Base-by-base conservation (phyloP, 2,113 vertebrate genomes). In the Stegastes partitus region DNA sequence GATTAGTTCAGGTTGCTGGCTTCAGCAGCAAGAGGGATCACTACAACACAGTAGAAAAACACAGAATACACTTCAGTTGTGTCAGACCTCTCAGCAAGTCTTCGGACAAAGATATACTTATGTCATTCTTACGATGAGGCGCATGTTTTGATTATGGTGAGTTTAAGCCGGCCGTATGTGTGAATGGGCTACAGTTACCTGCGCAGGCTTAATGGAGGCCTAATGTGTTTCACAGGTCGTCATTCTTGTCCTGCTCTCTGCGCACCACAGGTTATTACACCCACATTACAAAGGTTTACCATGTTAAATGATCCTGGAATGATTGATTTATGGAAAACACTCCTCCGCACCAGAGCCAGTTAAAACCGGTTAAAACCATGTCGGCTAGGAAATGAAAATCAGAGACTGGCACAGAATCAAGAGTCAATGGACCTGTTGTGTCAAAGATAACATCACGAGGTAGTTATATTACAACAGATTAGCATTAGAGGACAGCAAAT, bases 1-100 rank as follows among this genome's bases (percentile, higher is more conserved):
- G 89, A 93, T 91, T 91, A 88, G 89, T 82, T 91, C 89, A 90
- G 74, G 86, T 91, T 91, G 69, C 92, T 56, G 72, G 55, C 44
- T 55, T 78, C n/a, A 68, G 53, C 51, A 47, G 59, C 69, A 65
- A 74, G 44, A 71, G 23, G 73, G 72, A 76, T 81, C 74, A 42
- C 63, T 44, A 4, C 44, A 61, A 56, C 72, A 62, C 26, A 39
- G 19, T 44, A 87, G 66, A 65, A 81, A 87, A 75, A 87, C 69
- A 87, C 47, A 68, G 26, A 42, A 56, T 65, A 58, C 44, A n/a
- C 55, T 25, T 79, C 14, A 45, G 45, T 42, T 23, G 61, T 72
- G 70, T 70, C 67, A 51, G n/a, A 85, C 62, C 16, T 44, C 83
- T 55, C 77, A 70, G 75, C 69, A 86, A 67, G 69, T 76, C 58